Evolutionary conservation across 2,797 vertebrate genomes (phyloP).

Genomic region (Coregonus suidteri): DNA sequence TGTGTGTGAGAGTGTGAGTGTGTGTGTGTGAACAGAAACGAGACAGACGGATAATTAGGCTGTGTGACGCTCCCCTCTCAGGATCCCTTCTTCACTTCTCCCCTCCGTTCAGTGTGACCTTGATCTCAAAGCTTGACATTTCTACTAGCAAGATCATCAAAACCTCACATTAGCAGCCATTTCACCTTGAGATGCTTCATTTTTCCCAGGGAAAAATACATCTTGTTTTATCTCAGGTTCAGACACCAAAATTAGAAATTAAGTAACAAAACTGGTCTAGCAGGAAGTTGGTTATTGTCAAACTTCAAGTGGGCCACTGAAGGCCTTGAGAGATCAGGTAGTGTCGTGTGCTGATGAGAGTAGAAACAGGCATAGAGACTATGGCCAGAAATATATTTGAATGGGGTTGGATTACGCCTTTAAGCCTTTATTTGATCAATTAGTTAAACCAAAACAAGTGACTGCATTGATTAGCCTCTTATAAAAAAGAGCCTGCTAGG

Average conservation of each 20-base stretch:
- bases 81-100: background rate
- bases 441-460: background rate
- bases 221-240: background rate
- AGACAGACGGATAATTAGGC: background rate
- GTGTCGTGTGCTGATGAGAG: background rate
- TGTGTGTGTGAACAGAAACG: no score
- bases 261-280: background rate
- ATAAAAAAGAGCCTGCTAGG: background rate
- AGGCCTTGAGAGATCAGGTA: background rate
- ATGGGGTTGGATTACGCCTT: background rate
- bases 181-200: background rate
- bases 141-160: background rate
- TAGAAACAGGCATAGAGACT: background rate
- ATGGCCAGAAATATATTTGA: background rate
- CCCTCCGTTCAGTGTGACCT: background rate
- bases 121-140: constrained; percentile 6
- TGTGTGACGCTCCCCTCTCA: background rate
- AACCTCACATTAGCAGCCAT: background rate
- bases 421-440: background rate
- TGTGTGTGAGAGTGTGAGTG: background rate
- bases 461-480: background rate
- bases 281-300: background rate
- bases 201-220: no score
- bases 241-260: background rate
- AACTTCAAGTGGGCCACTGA: background rate